These are phyloP conservation scores for Muscicapa adusta DNA, from an alignment of 2,113 vertebrate genomes.

Conservation along the genomic window DNA sequence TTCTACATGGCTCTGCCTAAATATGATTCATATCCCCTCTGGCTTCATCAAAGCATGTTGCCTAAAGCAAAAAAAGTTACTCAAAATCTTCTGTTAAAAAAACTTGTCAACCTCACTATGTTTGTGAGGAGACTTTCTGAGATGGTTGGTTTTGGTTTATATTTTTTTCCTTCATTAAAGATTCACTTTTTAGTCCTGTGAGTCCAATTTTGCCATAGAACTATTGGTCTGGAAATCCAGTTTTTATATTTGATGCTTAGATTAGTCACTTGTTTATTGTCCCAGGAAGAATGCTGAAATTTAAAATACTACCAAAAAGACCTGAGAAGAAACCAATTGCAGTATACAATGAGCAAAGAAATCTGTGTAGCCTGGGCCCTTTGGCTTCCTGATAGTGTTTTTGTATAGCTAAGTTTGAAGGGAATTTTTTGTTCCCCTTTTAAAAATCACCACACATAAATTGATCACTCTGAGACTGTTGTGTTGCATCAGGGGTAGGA, in stretches of 20 bases:
- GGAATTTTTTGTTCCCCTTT: not conserved
- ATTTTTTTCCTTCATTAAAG: not conserved
- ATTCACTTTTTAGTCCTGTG: not conserved
- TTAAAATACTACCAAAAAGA: not conserved
- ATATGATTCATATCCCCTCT: not conserved
- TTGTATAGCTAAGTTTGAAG: not conserved
- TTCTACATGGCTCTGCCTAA: not conserved
- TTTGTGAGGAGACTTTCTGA: not conserved
- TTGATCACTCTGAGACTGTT: not conserved
- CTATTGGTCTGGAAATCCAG: not conserved
- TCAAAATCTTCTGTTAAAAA: not conserved
- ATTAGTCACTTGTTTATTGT: not conserved
- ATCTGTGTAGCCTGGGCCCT: not conserved
- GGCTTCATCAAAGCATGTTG: not conserved
- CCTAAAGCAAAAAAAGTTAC: not conserved
- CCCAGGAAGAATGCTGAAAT: not conserved
- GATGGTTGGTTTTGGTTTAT: not conserved
- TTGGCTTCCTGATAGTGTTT: not conserved
- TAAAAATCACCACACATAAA: not conserved
- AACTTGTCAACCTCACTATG: not conserved
- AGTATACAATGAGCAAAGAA: not conserved
- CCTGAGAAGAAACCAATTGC: not conserved
- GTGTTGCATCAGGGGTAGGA: not conserved
- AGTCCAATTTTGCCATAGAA: not conserved
- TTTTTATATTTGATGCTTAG: not conserved